phyloP scores from a whole-genome alignment of 2,797 vertebrate species.

The Prionace glauca region DNA sequence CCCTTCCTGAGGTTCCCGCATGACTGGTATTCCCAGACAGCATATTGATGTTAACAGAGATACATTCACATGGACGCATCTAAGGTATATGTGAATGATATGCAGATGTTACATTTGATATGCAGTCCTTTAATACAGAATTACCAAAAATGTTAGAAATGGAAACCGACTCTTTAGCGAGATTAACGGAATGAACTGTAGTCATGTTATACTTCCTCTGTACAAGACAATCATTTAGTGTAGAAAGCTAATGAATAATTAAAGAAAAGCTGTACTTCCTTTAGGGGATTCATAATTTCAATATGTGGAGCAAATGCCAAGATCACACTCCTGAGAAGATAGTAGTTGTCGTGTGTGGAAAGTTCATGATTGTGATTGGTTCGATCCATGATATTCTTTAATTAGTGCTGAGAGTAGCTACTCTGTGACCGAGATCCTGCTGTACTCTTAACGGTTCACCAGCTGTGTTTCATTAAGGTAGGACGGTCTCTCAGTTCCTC shows the following conservation, averaged over 20 bases:
- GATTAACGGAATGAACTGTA: neutral
- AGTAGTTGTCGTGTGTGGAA: neutral
- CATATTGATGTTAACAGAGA: neutral
- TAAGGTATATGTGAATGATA: neutral
- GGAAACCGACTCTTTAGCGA: neutral
- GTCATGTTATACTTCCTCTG: neutral
- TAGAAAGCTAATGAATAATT: constrained; percentile 21
- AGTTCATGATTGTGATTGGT: neutral
- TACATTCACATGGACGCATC: neutral
- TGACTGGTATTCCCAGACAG: neutral
- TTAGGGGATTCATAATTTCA: constrained; percentile 24
- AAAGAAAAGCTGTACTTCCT: neutral
- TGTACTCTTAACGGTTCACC: constrained; percentile 47
- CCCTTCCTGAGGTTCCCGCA: neutral
- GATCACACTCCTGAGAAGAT: neutral
- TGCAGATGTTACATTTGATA: neutral
- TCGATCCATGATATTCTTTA: neutral
- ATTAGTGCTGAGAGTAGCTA: constrained; percentile 21
- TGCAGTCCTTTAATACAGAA: neutral
- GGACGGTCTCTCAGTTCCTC: neutral
- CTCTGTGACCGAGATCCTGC: constrained; percentile 41
- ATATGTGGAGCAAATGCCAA: constrained; percentile 9
- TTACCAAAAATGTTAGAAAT: constrained; percentile 20
- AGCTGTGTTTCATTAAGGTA: constrained; percentile 44
- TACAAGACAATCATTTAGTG: constrained; percentile 1